Evolutionary conservation across 2,888 invertebrate genomes (phyloP), one percentile per base, ranked within the genome.

Genomic region (Ochlodes sylvanus): DNA sequence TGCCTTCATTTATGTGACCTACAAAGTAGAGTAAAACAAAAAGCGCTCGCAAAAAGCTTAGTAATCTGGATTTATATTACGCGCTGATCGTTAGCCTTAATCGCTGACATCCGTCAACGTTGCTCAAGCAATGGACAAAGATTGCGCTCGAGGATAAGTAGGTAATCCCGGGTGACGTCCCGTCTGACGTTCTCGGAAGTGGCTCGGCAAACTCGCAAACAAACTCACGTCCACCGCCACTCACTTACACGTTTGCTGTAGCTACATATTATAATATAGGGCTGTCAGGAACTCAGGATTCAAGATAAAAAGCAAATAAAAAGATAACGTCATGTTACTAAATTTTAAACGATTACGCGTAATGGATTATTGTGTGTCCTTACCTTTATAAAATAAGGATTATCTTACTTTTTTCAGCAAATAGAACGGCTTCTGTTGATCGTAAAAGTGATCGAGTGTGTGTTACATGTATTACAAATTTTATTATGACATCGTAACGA

Each of bases 201-300:
- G 75, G 74, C 76, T 76, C 71, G 68, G 83, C 81, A 91, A 91
- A 89, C 50, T 50, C n/a, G 64, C 90, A 92, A 90, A 92, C 89
- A 90, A 79, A 88, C 83, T 83, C 86, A 77, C 83, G 84, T 86
- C 89, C 85, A 85, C 85, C 76, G 92, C 92, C 92, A 92, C 92
- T 88, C 86, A 84, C 89, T 93, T 92, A 92, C 92, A 90, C 92
- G 82, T 85, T 84, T 83, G 86, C 84, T 81, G 85, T 86, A 85
- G 56, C 32, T 56, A 27, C 27, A 27, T 27, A 4, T n/a, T n/a
- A n/a, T n/a, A 54, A 63, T 63, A 44, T 47, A 64, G 64, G 64
- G 64, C 57, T 64, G 60, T 34, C 38, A 17, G 27, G 27, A 27
- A n/a, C n/a, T n/a, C 27, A 27, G 38, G 41, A 55, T 63, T 62